A percentile compares a stretch with the other conserved stretches of the same genome.
These are phyloP conservation scores for Muscicapa striata DNA, from an alignment of 2,797 vertebrate species.

Conservation along the genomic window DNA sequence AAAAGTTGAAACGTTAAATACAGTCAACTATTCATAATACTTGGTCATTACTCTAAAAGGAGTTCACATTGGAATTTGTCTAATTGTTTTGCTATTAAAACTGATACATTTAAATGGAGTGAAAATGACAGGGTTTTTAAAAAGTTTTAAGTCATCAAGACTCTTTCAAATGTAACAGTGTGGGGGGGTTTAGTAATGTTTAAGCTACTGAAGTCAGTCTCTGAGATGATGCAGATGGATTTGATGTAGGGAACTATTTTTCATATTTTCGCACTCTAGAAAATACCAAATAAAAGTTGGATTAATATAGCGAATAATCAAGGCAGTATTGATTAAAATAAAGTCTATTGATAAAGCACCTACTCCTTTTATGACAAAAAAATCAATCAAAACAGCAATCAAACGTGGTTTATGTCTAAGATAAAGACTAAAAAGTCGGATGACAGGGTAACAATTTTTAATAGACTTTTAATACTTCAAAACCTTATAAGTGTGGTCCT, in stretches of 20 bases:
- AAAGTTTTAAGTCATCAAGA: background rate
- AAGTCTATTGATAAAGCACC: background rate
- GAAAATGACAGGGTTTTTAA: background rate
- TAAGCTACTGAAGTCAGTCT: background rate
- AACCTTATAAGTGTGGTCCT: background rate
- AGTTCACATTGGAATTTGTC: background rate
- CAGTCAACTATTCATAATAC: background rate
- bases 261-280: background rate
- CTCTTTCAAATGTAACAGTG: background rate
- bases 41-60: background rate
- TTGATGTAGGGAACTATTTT: background rate
- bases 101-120: background rate
- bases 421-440: background rate
- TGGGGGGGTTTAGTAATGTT: background rate
- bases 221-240: background rate
- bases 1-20: background rate
- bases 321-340: background rate
- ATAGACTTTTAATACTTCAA: background rate
- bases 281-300: background rate
- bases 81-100: background rate
- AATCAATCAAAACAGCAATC: background rate
- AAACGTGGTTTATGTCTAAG: background rate
- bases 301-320: background rate
- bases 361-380: background rate
- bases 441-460: background rate